Percentiles rank a stretch among this genome's conserved stretches.
Conservation (phyloP, 1,140 invertebrate genomes). For the Platorchestia sp. region DNA sequence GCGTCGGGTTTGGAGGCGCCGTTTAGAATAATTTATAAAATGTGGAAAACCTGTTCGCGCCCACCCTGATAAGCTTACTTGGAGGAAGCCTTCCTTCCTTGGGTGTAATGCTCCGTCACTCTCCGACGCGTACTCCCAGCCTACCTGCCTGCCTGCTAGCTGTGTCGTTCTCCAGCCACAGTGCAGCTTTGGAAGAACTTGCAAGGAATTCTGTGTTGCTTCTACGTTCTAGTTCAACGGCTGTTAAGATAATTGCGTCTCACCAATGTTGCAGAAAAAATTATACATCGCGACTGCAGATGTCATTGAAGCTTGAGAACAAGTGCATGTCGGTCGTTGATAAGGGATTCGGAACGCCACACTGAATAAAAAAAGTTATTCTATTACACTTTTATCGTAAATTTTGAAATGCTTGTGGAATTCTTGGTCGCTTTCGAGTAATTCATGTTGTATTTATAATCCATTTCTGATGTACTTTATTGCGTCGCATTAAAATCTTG, state of each 20-base stretch:
- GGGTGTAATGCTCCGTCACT: not conserved
- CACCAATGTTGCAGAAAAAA: too few relatives aligned
- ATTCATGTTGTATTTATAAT: not conserved
- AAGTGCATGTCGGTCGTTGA: not conserved
- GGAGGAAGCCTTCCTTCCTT: not conserved
- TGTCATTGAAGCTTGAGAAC: not conserved
- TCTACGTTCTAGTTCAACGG: too few relatives aligned
- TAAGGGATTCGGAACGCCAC: not conserved
- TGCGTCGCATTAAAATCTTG: not conserved
- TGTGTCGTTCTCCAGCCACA: too few relatives aligned
- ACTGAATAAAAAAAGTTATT: not conserved
- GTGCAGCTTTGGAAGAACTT: too few relatives aligned
- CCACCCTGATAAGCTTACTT: slow-evolving; percentile 32
- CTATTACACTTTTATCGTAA: not conserved
- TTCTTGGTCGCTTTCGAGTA: not conserved
- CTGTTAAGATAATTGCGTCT: too few relatives aligned
- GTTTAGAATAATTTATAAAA: slow-evolving; percentile 47
- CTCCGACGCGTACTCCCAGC: not conserved
- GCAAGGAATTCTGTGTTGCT: too few relatives aligned
- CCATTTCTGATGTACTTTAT: not conserved
- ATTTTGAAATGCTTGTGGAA: not conserved
- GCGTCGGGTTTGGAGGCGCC: not conserved
- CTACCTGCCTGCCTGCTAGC: not conserved
- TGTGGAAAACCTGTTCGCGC: slow-evolving; percentile 32
- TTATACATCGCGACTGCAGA: not conserved